Percentiles rank a stretch among this genome's conserved stretches.
Conservation (phyloP, 92 coral and sea anemone genomes). For the Porites evermanni region DNA sequence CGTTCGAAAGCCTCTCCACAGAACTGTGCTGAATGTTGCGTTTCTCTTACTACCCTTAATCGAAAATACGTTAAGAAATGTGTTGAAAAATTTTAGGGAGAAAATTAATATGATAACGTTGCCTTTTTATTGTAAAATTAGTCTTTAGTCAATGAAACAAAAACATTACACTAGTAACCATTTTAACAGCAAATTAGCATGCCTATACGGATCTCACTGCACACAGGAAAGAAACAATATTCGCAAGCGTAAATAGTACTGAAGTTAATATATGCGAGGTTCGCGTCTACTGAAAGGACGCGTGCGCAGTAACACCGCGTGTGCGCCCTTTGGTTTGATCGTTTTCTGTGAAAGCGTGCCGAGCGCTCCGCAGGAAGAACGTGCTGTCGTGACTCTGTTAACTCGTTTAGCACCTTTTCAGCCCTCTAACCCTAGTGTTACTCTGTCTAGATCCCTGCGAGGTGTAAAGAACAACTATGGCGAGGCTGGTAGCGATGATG, state of each 20-base stretch:
- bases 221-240: conserved; percentile 25
- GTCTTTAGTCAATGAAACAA: too few species aligned
- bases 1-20: too few species aligned
- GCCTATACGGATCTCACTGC: not conserved
- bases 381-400: conserved; percentile 40
- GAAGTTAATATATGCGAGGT: conserved; percentile 34
- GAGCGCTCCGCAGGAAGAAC: conserved; percentile 30
- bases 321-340: conserved; percentile 21
- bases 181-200: not conserved
- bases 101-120: too few species aligned
- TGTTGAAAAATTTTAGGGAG: too few species aligned
- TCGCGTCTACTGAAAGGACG: conserved; percentile 25
- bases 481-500: conserved; percentile 6
- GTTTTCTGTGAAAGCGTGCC: conserved; percentile 29
- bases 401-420: conserved; percentile 18
- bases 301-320: conserved; percentile 39
- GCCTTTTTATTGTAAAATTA: not conserved
- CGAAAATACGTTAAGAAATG: too few species aligned
- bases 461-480: conserved; percentile 6
- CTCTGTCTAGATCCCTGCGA: conserved; percentile 8
- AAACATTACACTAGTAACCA: too few species aligned
- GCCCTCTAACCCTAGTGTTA: conserved; percentile 6
- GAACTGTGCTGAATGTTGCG: too few species aligned
- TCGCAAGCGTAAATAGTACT: not conserved
- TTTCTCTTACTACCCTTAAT: too few species aligned